These are phyloP conservation scores for Maniola hyperantus DNA, from an alignment of 2,888 invertebrate genomes.

Conservation along the genomic window DNA sequence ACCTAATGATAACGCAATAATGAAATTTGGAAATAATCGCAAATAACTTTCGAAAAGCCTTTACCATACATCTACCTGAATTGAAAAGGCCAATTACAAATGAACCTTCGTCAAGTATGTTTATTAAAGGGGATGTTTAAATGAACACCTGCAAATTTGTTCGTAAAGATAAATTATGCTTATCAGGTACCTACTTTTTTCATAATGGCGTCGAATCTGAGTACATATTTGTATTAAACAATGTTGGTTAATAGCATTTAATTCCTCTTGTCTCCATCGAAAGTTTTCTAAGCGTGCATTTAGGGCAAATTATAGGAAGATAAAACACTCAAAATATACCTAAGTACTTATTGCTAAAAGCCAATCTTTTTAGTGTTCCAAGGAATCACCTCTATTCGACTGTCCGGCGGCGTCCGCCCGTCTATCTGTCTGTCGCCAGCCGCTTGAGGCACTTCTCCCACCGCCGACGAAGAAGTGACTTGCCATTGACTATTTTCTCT, in stretches of 20 bases:
- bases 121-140: conserved; percentile 25
- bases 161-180: not conserved
- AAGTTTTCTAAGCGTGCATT: too few species aligned
- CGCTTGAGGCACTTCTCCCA: too few species aligned
- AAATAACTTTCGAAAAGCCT: conserved; percentile 67
- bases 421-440: too few species aligned
- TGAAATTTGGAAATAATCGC: conserved; percentile 79
- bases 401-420: too few species aligned
- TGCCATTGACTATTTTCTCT: too few species aligned
- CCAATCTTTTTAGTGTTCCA: too few species aligned
- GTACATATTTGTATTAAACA: not conserved
- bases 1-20: conserved; percentile 75
- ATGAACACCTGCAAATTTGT: conserved; percentile 7
- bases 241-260: not conserved
- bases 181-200: not conserved
- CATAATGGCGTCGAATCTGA: not conserved
- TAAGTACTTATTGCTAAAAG: too few species aligned
- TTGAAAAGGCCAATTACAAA: conserved; percentile 52
- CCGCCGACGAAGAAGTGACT: too few species aligned
- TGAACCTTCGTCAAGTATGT: conserved; percentile 25
- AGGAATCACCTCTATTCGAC: too few species aligned
- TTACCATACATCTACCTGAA: conserved; percentile 60
- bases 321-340: too few species aligned
- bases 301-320: too few species aligned
- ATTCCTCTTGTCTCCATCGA: too few species aligned